Conservation (phyloP, 2,113 vertebrate species). For the Ptilorrhoa leucosticta region DNA sequence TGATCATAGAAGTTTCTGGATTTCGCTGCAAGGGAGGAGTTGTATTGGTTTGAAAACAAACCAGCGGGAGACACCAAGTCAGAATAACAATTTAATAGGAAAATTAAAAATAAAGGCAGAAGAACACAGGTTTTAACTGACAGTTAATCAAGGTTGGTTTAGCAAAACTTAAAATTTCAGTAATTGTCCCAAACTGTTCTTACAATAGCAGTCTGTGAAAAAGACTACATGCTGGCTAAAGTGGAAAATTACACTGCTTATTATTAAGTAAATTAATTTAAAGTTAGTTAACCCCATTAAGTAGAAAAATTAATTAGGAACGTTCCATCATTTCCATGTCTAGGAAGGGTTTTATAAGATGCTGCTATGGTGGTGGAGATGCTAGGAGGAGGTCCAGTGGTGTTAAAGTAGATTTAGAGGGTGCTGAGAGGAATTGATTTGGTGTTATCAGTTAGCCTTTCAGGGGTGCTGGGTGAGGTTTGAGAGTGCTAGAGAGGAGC, state of each 20-base stretch:
- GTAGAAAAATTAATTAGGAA: background rate
- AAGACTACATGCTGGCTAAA: background rate
- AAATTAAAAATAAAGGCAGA: too few relatives aligned
- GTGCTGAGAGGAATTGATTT: background rate
- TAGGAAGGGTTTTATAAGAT: background rate
- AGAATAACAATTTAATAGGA: too few relatives aligned
- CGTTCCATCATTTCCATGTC: background rate
- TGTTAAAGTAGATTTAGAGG: background rate
- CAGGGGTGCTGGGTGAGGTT: background rate
- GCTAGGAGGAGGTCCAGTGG: background rate
- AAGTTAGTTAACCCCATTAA: background rate
- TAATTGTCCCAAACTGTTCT: background rate
- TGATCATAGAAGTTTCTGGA: too few relatives aligned
- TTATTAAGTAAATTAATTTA: background rate
- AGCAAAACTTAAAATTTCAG: background rate
- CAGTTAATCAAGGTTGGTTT: background rate
- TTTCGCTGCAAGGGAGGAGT: too few relatives aligned
- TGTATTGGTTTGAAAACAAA: too few relatives aligned
- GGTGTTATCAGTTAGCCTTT: background rate
- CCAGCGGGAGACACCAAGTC: too few relatives aligned
- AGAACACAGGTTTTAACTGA: too few relatives aligned
- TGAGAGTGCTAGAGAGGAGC: background rate
- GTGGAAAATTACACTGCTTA: background rate
- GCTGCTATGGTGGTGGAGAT: background rate
- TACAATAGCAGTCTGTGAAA: background rate